phyloP scores from a whole-genome alignment of 2,888 invertebrate species.

The Galerucella pusilla region DNA sequence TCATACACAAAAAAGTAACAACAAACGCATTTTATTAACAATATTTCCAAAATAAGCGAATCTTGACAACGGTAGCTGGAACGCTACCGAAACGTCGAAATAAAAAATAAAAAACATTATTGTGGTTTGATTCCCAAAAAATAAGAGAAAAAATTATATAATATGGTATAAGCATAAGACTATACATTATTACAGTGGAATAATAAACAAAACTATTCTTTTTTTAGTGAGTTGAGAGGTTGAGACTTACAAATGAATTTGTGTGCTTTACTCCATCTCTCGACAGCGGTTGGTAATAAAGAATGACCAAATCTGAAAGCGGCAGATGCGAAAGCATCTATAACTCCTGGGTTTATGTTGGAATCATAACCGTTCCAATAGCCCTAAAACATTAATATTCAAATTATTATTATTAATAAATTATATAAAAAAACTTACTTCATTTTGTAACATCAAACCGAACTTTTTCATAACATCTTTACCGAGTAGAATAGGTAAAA shows the following conservation, averaged over 20 bases:
- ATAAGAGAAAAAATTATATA: too few relatives aligned
- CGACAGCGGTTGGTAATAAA: conserved; percentile 87
- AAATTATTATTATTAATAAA: neutral
- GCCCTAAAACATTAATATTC: conserved; percentile 66
- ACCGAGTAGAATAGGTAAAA: conserved; percentile 87
- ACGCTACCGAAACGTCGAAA: too few relatives aligned
- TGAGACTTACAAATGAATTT: conserved; percentile 82
- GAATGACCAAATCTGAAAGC: conserved; percentile 95
- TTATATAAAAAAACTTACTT: conserved; percentile 65
- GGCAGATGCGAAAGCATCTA: conserved; percentile 91
- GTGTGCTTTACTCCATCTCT: conserved; percentile 94
- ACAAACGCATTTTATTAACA: too few relatives aligned
- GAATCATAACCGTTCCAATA: conserved; percentile 88
- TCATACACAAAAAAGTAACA: too few relatives aligned
- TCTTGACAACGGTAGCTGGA: too few relatives aligned
- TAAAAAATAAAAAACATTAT: too few relatives aligned
- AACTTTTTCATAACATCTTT: conserved; percentile 94
- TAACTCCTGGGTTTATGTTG: conserved; percentile 87
- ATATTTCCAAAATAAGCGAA: too few relatives aligned
- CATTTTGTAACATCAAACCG: conserved; percentile 83
- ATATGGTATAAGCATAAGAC: too few relatives aligned
- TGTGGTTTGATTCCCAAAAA: too few relatives aligned
- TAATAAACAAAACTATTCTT: neutral
- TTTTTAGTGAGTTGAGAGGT: neutral
- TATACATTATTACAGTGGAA: too few relatives aligned